A percentile compares a stretch with the other conserved stretches of the same genome.
phyloP scores from a whole-genome alignment of 2,888 invertebrate genomes.

The Dichetophora obliterata region DNA sequence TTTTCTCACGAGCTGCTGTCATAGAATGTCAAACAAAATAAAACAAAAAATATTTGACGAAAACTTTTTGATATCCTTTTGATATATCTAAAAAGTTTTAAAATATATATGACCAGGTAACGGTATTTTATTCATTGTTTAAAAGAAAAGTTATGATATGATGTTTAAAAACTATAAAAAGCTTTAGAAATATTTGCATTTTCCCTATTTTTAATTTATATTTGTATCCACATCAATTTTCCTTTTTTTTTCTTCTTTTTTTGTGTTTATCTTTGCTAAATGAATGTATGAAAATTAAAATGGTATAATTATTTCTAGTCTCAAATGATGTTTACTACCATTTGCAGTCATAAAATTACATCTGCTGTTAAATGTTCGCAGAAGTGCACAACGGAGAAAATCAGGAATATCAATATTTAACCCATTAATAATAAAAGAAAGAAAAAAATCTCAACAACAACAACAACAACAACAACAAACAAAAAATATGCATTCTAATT shows the following conservation, averaged over 20 bases:
- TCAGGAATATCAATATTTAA: neutral
- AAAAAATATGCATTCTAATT: slow-evolving; percentile 46
- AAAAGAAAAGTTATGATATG: too few relatives aligned
- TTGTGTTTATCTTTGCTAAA: neutral
- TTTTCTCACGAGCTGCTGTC: too few relatives aligned
- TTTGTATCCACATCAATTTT: neutral
- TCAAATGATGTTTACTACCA: neutral
- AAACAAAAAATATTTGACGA: too few relatives aligned
- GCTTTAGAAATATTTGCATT: too few relatives aligned
- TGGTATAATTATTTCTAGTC: neutral
- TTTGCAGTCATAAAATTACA: slow-evolving; percentile 2
- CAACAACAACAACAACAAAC: neutral
- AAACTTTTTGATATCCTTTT: too few relatives aligned
- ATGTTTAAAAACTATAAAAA: too few relatives aligned
- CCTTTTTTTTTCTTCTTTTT: neutral
- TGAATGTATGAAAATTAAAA: neutral
- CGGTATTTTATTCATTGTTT: too few relatives aligned
- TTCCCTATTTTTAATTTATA: neutral
- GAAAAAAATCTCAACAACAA: neutral
- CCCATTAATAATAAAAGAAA: neutral
- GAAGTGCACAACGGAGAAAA: neutral
- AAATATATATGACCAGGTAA: too few relatives aligned
- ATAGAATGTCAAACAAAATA: too few relatives aligned
- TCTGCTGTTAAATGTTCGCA: neutral
- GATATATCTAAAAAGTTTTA: too few relatives aligned